Conservation (phyloP, 2,113 vertebrate genomes). For the Macroglossus sobrinus region DNA sequence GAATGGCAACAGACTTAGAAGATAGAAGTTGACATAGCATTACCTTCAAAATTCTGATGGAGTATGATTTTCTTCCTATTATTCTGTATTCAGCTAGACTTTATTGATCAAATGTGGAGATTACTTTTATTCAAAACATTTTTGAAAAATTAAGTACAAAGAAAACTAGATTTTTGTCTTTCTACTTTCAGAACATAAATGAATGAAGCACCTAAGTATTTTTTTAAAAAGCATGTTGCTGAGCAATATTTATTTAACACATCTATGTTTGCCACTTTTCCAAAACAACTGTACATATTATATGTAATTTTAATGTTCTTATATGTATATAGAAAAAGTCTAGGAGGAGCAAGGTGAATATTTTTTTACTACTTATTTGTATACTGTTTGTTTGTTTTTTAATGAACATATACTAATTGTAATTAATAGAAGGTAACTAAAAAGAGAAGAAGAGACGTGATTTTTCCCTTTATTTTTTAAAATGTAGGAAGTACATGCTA, state of each 20-base stretch:
- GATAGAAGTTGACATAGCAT: neutral
- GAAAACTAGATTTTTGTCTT: neutral
- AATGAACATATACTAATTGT: neutral
- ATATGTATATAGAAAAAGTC: neutral
- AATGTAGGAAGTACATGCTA: neutral
- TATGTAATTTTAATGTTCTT: neutral
- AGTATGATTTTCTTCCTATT: neutral
- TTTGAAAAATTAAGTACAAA: neutral
- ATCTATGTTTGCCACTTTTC: neutral
- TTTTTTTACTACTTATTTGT: slow-evolving; percentile 1
- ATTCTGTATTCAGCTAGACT: neutral
- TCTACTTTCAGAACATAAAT: neutral
- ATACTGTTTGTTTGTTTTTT: neutral
- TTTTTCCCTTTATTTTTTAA: slow-evolving; percentile 29
- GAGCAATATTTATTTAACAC: neutral
- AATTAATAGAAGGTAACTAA: slow-evolving; percentile 16
- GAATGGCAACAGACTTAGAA: neutral
- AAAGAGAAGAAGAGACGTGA: neutral
- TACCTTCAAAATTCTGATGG: neutral
- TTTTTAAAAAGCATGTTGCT: neutral
- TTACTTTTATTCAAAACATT: neutral
- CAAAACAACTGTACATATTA: neutral
- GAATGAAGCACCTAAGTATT: neutral
- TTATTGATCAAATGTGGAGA: neutral
- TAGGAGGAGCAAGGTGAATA: neutral